phyloP scores from a whole-genome alignment of 2,888 invertebrate genomes.

The Stramonita haemastoma region DNA sequence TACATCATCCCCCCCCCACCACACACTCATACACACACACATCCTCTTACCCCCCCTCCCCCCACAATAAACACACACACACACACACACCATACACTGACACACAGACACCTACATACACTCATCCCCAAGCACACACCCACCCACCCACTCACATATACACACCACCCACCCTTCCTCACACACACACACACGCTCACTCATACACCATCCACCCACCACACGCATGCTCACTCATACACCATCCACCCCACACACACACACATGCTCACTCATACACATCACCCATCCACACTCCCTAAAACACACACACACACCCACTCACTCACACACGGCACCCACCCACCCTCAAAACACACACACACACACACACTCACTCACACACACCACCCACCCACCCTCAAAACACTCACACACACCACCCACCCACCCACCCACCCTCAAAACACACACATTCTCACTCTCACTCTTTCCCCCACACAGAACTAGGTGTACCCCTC shows the following conservation, averaged over 20 bases:
- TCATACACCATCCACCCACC: no score
- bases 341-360: background rate
- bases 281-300: no score
- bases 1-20: no score
- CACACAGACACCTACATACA: background rate
- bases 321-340: background rate
- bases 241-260: no score
- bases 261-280: background rate
- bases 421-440: no score
- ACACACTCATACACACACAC: background rate
- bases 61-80: background rate
- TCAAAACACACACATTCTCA: background rate
- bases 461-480: background rate
- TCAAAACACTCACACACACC: background rate
- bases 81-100: background rate
- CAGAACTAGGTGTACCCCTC: background rate
- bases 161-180: background rate
- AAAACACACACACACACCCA: no score
- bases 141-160: background rate
- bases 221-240: no score
- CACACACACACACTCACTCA: background rate
- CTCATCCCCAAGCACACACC: background rate
- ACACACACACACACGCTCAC: no score
- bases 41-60: background rate
- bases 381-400: background rate